Evolutionary conservation across 1,140 invertebrate genomes (phyloP).

Genomic region (Anoplolepis gracilipes): DNA sequence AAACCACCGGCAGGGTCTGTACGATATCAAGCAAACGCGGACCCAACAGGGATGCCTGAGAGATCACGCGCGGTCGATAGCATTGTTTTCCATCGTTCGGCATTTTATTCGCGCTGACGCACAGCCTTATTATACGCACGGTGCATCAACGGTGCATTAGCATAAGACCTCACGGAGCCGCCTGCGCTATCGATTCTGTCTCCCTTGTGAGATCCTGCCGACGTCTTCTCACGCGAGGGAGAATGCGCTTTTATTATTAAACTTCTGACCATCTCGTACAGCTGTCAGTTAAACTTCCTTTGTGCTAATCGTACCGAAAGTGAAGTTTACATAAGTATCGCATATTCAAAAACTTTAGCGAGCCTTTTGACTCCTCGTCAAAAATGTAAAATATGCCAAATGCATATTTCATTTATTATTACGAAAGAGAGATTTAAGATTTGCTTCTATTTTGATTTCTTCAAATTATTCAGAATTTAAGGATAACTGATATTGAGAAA

Average conservation of each 20-base stretch:
- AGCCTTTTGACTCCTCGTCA: background rate
- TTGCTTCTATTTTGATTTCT: background rate
- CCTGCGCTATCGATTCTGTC: conserved; percentile 60
- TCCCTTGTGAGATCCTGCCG: conserved; percentile 56
- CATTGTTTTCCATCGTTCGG: conserved; percentile 78
- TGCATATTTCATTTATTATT: background rate
- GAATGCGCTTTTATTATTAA: conserved; percentile 48
- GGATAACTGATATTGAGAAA: background rate
- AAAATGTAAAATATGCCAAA: background rate
- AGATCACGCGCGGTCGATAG: conserved; percentile 75
- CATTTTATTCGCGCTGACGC: conserved; percentile 71
- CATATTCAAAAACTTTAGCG: background rate
- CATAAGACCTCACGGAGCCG: conserved; percentile 59
- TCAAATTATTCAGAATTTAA: background rate
- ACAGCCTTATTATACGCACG: conserved; percentile 67
- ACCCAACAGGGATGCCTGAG: background rate
- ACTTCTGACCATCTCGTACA: conserved; percentile 21
- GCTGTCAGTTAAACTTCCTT: background rate
- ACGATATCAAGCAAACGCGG: background rate
- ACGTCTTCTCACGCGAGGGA: background rate
- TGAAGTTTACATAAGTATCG: background rate
- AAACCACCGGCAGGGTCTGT: conserved; percentile 17
- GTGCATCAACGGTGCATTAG: conserved; percentile 59
- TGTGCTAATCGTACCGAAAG: background rate
- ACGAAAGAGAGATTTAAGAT: background rate